Evolutionary conservation across 2,113 vertebrate species (phyloP), one percentile per base, ranked within the genome.

Genomic region (Paramormyrops kingsleyae): DNA sequence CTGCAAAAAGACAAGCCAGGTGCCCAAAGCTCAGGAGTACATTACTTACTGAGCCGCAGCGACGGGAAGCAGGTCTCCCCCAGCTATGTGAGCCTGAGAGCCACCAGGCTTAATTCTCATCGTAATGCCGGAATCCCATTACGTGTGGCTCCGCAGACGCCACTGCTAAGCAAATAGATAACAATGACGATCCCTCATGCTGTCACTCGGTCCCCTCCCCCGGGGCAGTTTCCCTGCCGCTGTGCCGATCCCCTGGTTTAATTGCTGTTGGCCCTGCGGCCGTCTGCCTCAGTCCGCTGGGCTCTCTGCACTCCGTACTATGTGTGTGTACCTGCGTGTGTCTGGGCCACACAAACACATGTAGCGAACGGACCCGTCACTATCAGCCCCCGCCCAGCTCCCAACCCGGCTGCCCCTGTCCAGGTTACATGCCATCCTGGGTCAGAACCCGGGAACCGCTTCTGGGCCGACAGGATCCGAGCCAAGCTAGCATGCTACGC

Each of bases 131-230:
- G 93, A 95, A 96, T 95, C 94, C 92, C 94, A 95, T 96, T 95
- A 95, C 92, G 91, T 91, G 92, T 93, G 93, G 95, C 95, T 95
- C 95, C 92, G 93, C 93, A 95, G 95, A 94, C 92, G 94, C 94
- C 95, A 93, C 93, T 94, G 95, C 94, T 96, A 95, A 95, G 94
- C 94, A 94, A 96, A 96, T 96, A 96, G 94, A 93, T 96, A 96
- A 96, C 96, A 95, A 96, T 95, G 94, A 96, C 94, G 95, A 96
- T 96, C 94, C 94, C 95, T 96, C 96, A 96, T 95, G 92, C 95
- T 96, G 95, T 95, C 95, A 95, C 94, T 89, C 88, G 21, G 91
- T 91, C 93, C 92, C 93, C 94, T 95, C 91, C 92, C 27, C 66
- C 91, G 94, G 95, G 93, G 92, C 93, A 90, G 88, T 86, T 74